These are phyloP conservation scores for Drosophila suboccidentalis DNA, from an alignment of 2,888 invertebrate species.

Conservation along the genomic window DNA sequence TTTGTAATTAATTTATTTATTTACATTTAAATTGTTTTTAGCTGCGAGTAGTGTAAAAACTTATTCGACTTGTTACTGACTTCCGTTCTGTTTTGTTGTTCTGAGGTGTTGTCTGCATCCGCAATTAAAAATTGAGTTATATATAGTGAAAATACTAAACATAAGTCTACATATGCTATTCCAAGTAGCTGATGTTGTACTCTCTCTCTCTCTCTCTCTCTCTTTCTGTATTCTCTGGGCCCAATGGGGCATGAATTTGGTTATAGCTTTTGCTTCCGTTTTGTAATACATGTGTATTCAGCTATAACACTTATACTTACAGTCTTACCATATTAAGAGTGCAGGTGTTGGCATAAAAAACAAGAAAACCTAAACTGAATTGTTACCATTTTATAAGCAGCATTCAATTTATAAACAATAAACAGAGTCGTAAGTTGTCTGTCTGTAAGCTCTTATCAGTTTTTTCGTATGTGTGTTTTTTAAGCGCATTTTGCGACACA, in stretches of 20 bases:
- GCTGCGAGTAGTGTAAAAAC: slow-evolving; percentile 11
- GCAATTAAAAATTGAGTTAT: slow-evolving; percentile 33
- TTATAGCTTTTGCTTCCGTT: slow-evolving; percentile 34
- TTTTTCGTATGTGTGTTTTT: slow-evolving; percentile 41
- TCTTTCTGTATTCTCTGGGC: slow-evolving; percentile 5
- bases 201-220: background rate
- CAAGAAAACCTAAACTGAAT: slow-evolving; percentile 22
- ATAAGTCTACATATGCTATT: slow-evolving; percentile 23
- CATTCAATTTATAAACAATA: slow-evolving; percentile 43
- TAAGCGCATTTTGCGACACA: slow-evolving; percentile 62
- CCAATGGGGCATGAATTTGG: slow-evolving; percentile 30
- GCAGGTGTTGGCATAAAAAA: slow-evolving; percentile 22
- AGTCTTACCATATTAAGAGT: slow-evolving; percentile 2
- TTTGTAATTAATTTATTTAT: background rate
- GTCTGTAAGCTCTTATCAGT: slow-evolving; percentile 26
- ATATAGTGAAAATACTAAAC: slow-evolving; percentile 3
- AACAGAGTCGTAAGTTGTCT: slow-evolving; percentile 13
- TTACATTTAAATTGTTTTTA: background rate
- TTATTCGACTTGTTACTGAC: slow-evolving; percentile 1
- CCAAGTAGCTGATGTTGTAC: background rate
- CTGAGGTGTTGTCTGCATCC: slow-evolving; percentile 45
- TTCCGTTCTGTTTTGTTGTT: slow-evolving; percentile 24
- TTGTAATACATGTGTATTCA: background rate
- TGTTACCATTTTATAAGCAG: slow-evolving; percentile 35
- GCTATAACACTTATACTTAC: slow-evolving; percentile 4